phyloP scores from a whole-genome alignment of 2,113 vertebrate genomes.

The Sapajus apella region DNA sequence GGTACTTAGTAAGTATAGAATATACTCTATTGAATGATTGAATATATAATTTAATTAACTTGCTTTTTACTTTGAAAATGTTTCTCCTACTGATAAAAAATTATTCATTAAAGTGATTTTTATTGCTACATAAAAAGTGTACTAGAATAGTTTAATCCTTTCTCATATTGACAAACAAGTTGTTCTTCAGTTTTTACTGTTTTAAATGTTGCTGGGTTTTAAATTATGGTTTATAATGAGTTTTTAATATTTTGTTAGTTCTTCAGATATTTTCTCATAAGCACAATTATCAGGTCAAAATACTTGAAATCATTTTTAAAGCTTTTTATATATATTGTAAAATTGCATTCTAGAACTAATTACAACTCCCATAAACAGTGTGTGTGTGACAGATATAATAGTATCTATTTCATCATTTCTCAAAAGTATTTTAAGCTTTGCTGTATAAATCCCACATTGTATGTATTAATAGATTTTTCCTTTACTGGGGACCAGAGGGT shows the following conservation, averaged over 20 bases:
- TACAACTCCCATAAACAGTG: not conserved
- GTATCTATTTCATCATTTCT: not conserved
- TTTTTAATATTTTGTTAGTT: slow-evolving; percentile 10
- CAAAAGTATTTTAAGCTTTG: not conserved
- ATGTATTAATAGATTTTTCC: not conserved
- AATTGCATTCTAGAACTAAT: slow-evolving; percentile 11
- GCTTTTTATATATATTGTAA: not conserved
- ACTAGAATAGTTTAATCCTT: not conserved
- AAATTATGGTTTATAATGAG: not conserved
- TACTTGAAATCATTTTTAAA: slow-evolving; percentile 20
- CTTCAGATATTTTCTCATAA: not conserved
- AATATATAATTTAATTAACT: not conserved
- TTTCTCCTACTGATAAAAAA: not conserved
- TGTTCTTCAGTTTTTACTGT: not conserved
- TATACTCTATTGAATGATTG: not conserved
- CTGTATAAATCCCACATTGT: not conserved
- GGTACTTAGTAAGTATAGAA: not conserved
- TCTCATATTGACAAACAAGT: not conserved
- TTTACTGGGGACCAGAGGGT: not conserved
- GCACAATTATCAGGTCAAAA: slow-evolving; percentile 12
- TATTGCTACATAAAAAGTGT: not conserved
- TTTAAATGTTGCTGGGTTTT: not conserved
- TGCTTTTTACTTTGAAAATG: slow-evolving; percentile 11
- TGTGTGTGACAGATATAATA: not conserved
- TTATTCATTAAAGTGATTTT: not conserved